Evolutionary conservation across 2,888 invertebrate genomes (phyloP), one percentile per base, ranked within the genome.

Genomic region (Pseudococcus longispinus): DNA sequence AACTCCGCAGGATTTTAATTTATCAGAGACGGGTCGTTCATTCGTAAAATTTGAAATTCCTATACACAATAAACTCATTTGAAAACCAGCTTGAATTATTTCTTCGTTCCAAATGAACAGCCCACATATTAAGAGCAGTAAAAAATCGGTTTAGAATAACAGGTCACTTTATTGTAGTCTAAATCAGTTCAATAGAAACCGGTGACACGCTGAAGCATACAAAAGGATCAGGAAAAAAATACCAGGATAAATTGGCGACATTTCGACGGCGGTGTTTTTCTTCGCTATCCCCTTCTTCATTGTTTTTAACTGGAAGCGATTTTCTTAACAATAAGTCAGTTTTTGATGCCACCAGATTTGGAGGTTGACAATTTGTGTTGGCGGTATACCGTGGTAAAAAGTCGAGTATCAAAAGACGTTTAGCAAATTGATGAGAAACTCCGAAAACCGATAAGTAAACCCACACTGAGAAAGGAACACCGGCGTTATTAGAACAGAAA

Each of bases 381-480:
- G 42, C 77, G 77, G 77, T 80, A n/a, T 20, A 80, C 9, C 1
- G 18, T 74, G n/a, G 20, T 42, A 74, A 74, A n/a, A 32, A 6
- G n/a, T 26, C 15, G 20, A 15, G 29, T 29, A 51, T 13, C 37
- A 2, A 55, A n/a, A 80, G 42, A 80, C 32, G 20, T 20, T 80
- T 70, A 29, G 70, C 1, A 80, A 42, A 80, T 42, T 42, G 37
- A 80, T 80, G 42, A 13, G 77, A 80, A 37, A 42, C 42, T 42
- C 23, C 77, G 32, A 80, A 80, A 80, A 42, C 20, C 42, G 20
- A 80, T 80, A 20, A 42, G 9, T 42, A 20, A 80, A 6, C 77
- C 77, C 77, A 80, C 77, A 80, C 77, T 20, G 77, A 9, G 42
- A 80, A 42, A 37, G n/a, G 77, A 80, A 42, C 20, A 37, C 8